A percentile compares a stretch with the other conserved stretches of the same genome.
phyloP scores from a whole-genome alignment of 2,113 vertebrate species.

The Eurystomus gularis region DNA sequence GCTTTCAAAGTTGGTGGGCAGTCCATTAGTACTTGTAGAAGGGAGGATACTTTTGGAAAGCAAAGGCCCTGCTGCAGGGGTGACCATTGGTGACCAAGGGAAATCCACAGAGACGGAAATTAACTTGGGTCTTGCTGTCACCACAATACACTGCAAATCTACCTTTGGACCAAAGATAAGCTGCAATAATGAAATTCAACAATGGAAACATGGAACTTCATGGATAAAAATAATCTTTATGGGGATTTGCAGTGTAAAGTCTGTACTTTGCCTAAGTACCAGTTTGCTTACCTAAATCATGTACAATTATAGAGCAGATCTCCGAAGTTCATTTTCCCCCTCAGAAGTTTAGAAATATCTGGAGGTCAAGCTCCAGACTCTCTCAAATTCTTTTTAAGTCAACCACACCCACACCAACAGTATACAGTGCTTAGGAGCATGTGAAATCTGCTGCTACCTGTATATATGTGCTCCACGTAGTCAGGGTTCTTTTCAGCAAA shows the following conservation, averaged over 20 bases:
- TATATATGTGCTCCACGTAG: conserved; percentile 68
- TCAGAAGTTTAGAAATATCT: not conserved
- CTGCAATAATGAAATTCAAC: not conserved
- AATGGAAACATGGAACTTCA: not conserved
- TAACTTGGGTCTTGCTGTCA: not conserved
- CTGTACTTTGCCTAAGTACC: not conserved
- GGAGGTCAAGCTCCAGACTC: not conserved
- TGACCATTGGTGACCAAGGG: fast-evolving
- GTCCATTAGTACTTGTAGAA: fast-evolving
- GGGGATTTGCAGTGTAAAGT: not conserved
- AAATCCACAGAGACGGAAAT: not conserved
- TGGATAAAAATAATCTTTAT: not conserved
- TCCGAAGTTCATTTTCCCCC: not conserved
- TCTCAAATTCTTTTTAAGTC: not conserved
- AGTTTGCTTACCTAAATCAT: not conserved
- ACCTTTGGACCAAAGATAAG: not conserved
- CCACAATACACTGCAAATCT: not conserved
- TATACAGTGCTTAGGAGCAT: not conserved
- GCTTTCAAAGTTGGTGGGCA: not conserved
- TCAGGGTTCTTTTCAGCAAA: conserved; percentile 72
- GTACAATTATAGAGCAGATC: not conserved
- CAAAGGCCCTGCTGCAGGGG: not conserved
- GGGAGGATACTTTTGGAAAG: not conserved
- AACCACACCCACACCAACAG: not conserved
- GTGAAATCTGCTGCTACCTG: conserved; percentile 65